These are phyloP conservation scores for Heliocidaris erythrogramma DNA, from an alignment of 35 echinoderm and acorn worm genomes.

Conservation along the genomic window DNA sequence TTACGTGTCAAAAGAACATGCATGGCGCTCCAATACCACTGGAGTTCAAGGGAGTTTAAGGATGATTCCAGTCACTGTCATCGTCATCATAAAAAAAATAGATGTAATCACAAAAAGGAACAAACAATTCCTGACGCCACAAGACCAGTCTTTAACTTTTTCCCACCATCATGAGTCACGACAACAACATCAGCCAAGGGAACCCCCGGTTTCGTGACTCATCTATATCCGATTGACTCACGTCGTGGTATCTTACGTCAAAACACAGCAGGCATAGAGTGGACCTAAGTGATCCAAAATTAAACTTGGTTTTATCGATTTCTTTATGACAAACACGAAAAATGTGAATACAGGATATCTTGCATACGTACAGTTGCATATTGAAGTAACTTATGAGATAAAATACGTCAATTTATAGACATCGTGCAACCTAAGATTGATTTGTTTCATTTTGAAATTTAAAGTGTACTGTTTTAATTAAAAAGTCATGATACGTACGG, in stretches of 20 bases:
- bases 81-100: not conserved
- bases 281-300: not conserved
- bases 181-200: not conserved
- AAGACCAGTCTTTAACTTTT: not conserved
- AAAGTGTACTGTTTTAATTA: too few relatives aligned
- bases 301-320: not conserved
- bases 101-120: not conserved
- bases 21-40: not conserved
- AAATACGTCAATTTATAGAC: too few relatives aligned
- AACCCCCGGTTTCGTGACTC: conserved; percentile 22
- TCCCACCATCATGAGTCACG: conserved; percentile 6
- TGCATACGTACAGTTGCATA: too few relatives aligned
- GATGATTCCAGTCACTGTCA: not conserved
- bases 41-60: not conserved
- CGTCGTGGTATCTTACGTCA: not conserved
- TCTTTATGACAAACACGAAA: not conserved
- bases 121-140: conserved; percentile 43
- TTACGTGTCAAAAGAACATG: not conserved
- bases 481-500: too few relatives aligned
- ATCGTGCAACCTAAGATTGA: too few relatives aligned
- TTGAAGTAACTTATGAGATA: too few relatives aligned
- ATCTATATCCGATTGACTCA: conserved; percentile 14
- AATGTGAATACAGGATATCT: too few relatives aligned
- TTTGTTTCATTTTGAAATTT: too few relatives aligned
- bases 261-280: not conserved